A percentile compares a stretch with the other conserved stretches of the same genome.
Evolutionary conservation across 2,888 invertebrate genomes (phyloP).

Genomic region (Sinelater perroti): DNA sequence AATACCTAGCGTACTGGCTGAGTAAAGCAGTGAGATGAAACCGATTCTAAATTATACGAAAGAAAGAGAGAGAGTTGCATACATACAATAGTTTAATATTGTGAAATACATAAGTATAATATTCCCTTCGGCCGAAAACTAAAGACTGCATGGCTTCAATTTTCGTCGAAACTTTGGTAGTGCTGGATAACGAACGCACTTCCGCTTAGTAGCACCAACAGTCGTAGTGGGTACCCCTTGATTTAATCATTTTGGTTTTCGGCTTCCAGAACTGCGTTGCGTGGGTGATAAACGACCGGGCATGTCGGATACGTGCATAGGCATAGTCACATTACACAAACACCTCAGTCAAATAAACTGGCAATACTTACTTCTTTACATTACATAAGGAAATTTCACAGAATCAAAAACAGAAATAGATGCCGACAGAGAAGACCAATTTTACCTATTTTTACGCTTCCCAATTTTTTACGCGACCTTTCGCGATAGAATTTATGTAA

Average conservation of each 20-base stretch:
- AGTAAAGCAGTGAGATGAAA: neutral
- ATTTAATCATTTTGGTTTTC: constrained; percentile 22
- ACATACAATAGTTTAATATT: constrained; percentile 15
- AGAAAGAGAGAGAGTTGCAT: constrained; percentile 5
- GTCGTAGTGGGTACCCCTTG: constrained; percentile 9
- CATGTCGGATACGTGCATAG: constrained; percentile 2
- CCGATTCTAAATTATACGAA: constrained; percentile 24
- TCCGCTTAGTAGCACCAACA: constrained; percentile 21
- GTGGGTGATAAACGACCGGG: constrained; percentile 11
- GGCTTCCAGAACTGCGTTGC: constrained; percentile 34
- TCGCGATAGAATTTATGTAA: constrained; percentile 38
- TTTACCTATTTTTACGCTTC: constrained; percentile 39
- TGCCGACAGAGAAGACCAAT: constrained; percentile 36
- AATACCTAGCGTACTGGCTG: neutral
- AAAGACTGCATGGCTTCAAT: constrained; percentile 30
- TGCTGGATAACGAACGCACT: constrained; percentile 30
- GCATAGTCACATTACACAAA: constrained; percentile 19
- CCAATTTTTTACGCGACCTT: constrained; percentile 39
- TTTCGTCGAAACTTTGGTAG: constrained; percentile 18
- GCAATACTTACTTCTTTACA: constrained; percentile 5
- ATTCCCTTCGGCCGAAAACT: constrained; percentile 22
- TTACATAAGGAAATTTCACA: constrained; percentile 15
- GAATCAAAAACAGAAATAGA: constrained; percentile 30
- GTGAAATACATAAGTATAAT: constrained; percentile 10
- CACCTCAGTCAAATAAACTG: constrained; percentile 3